These are phyloP conservation scores for human DNA, from an alignment of 2,113 vertebrate genomes.

Conservation along the genomic window DNA sequence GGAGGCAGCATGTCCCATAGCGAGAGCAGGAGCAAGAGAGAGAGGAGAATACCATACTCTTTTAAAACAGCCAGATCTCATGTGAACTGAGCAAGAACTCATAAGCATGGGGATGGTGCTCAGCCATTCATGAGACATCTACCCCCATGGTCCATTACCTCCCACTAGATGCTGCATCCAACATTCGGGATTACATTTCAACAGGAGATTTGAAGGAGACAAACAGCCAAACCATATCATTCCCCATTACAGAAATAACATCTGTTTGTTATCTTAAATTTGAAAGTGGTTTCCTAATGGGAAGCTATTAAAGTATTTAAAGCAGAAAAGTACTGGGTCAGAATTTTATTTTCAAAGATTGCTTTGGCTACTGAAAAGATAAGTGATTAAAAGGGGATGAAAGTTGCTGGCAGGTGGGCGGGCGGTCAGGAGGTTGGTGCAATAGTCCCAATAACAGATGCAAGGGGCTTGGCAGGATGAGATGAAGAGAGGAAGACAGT, in stretches of 20 bases:
- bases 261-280: not conserved
- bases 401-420: not conserved
- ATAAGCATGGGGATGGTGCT: no score
- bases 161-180: no score
- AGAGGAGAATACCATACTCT: no score
- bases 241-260: not conserved
- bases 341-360: conserved; percentile 17
- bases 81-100: no score
- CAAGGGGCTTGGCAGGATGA: not conserved
- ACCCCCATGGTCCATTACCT: no score
- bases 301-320: not conserved
- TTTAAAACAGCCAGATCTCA: no score
- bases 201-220: no score
- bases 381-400: not conserved
- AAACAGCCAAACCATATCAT: not conserved
- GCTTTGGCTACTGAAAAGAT: not conserved
- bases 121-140: no score
- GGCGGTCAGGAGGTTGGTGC: not conserved
- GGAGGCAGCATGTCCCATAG: no score
- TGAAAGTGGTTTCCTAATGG: not conserved
- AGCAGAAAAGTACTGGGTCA: not conserved
- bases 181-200: no score
- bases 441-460: accelerated
- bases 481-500: not conserved
- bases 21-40: no score